Evolutionary conservation across 1,140 invertebrate genomes (phyloP).

Genomic region (Drosophila gunungcola): DNA sequence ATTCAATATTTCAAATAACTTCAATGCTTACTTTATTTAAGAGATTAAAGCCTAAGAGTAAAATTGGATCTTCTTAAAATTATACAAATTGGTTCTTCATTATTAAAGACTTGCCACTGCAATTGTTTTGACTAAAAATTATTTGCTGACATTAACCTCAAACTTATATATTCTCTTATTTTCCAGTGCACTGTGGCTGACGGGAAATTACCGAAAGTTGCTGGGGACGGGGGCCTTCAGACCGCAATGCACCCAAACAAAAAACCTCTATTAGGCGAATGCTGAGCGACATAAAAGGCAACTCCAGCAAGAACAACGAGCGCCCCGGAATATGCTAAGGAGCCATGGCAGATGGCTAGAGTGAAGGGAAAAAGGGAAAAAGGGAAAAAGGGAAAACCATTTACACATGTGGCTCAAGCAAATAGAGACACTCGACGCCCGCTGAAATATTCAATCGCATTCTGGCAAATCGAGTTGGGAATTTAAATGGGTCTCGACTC

Average conservation of each 20-base stretch:
- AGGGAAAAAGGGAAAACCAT: constrained; percentile 41
- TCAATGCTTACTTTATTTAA: too few relatives aligned
- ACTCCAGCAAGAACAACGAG: constrained; percentile 23
- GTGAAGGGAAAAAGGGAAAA: constrained; percentile 19
- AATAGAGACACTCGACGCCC: constrained; percentile 47
- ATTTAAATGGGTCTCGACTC: constrained; percentile 15
- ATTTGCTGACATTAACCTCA: too few relatives aligned
- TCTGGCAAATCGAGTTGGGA: constrained; percentile 38
- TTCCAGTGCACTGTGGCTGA: constrained; percentile 3
- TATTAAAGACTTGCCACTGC: too few relatives aligned
- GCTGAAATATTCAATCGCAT: constrained; percentile 37
- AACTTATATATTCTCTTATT: too few relatives aligned
- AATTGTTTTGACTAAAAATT: too few relatives aligned
- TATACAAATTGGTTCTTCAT: too few relatives aligned
- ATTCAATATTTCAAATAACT: too few relatives aligned
- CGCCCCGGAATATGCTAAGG: constrained; percentile 30
- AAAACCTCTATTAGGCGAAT: constrained; percentile 58
- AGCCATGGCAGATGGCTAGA: constrained; percentile 15
- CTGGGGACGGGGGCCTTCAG: constrained; percentile 20
- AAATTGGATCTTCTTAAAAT: too few relatives aligned
- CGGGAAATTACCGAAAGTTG: constrained; percentile 50
- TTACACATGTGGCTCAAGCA: constrained; percentile 50
- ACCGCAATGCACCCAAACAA: constrained; percentile 42
- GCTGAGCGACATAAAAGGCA: constrained; percentile 51
- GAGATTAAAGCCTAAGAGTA: too few relatives aligned